These are phyloP conservation scores for Acanthosoma haemorrhoidale DNA, from an alignment of 2,888 invertebrate species.

Conservation along the genomic window DNA sequence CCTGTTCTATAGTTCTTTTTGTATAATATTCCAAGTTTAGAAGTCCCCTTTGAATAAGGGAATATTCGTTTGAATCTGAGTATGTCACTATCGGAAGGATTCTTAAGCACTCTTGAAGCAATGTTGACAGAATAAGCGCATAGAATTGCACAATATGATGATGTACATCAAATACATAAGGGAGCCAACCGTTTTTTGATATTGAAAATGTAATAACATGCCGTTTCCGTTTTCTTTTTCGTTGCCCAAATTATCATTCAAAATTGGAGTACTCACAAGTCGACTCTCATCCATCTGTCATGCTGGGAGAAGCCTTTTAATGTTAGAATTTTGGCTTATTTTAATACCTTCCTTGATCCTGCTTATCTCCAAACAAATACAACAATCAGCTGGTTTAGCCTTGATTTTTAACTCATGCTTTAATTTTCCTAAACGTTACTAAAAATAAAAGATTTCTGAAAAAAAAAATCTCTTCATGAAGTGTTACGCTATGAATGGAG, in stretches of 20 bases:
- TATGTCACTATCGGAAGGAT: no score
- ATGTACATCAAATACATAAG: neutral
- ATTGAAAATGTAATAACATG: neutral
- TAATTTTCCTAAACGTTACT: no score
- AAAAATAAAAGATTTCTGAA: no score
- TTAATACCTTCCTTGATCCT: neutral
- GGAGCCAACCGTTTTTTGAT: neutral
- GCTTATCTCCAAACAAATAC: neutral
- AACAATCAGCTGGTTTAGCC: neutral
- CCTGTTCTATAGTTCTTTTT: neutral
- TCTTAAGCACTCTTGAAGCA: neutral
- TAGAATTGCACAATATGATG: no score
- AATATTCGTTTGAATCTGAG: no score
- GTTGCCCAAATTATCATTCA: neutral
- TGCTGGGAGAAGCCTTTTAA: neutral
- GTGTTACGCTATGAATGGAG: no score
- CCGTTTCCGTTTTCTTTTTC: neutral
- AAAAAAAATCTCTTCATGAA: no score
- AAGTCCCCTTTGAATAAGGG: no score
- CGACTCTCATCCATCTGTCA: neutral
- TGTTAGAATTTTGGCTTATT: no score
- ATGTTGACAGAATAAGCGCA: neutral
- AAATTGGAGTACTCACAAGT: neutral
- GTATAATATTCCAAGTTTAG: no score
- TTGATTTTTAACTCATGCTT: neutral